These are phyloP conservation scores for Heterohyrax brucei DNA, from an alignment of 2,797 vertebrate genomes.

Conservation along the genomic window DNA sequence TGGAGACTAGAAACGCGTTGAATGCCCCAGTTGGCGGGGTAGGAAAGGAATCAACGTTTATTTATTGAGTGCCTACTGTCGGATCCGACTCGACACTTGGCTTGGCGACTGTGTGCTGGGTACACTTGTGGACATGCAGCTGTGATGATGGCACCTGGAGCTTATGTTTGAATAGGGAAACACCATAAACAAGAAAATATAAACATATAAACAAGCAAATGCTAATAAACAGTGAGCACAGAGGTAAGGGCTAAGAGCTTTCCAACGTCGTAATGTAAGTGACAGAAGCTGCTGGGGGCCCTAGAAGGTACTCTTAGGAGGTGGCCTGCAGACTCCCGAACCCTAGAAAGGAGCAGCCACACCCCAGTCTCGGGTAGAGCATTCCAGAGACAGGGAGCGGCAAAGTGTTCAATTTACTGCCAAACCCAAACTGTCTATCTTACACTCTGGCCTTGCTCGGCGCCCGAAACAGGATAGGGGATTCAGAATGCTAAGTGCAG, in stretches of 20 bases:
- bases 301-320: neutral
- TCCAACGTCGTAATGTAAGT: neutral
- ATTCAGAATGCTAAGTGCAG: neutral
- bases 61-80: neutral
- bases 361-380: neutral
- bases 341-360: neutral
- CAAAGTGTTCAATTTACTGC: neutral
- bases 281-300: too few relatives aligned
- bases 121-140: neutral
- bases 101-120: neutral
- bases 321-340: neutral
- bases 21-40: neutral
- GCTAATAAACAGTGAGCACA: neutral
- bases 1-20: neutral
- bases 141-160: neutral
- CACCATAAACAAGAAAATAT: neutral
- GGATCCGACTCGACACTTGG: too few relatives aligned
- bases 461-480: neutral
- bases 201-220: neutral
- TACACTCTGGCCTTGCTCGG: neutral
- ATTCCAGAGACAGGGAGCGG: neutral
- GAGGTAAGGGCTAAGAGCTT: neutral
- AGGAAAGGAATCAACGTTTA: neutral
- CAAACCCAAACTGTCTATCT: neutral
- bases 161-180: neutral